A percentile compares a stretch with the other conserved stretches of the same genome.
Conservation (phyloP, 2,113 vertebrate genomes). For the Pedionomus torquatus region DNA sequence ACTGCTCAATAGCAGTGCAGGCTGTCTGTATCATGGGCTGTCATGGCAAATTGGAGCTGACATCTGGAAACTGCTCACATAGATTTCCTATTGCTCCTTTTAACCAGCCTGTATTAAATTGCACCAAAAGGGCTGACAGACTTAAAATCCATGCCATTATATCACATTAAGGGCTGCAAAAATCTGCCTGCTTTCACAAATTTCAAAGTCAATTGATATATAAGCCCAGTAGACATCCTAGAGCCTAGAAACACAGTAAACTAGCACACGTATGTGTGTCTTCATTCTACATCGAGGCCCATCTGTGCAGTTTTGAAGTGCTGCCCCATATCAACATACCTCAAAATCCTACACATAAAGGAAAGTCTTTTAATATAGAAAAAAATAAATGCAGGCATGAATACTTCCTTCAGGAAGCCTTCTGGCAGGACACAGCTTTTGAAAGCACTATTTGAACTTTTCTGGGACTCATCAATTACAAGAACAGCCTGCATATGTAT, state of each 20-base stretch:
- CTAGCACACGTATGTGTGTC: neutral
- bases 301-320: neutral
- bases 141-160: slow-evolving; percentile 50
- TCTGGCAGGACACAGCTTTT: neutral
- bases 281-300: neutral
- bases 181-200: slow-evolving; percentile 58
- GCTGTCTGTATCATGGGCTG: neutral
- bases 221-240: slow-evolving; percentile 1
- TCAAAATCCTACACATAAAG: neutral
- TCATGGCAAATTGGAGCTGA: slow-evolving; percentile 66
- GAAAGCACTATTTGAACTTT: neutral
- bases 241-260: neutral
- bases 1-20: neutral
- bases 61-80: slow-evolving; percentile 72
- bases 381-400: neutral
- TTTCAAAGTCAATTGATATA: slow-evolving; percentile 68
- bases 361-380: neutral
- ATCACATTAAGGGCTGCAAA: slow-evolving; percentile 34
- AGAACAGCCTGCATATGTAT: neutral
- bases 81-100: slow-evolving; percentile 73
- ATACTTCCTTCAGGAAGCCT: neutral
- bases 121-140: slow-evolving; percentile 63
- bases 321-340: neutral
- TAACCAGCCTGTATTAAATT: slow-evolving; percentile 63
- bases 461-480: neutral